These are phyloP conservation scores for Drosophila nikananu DNA, from an alignment of 1,140 invertebrate species.

Conservation along the genomic window DNA sequence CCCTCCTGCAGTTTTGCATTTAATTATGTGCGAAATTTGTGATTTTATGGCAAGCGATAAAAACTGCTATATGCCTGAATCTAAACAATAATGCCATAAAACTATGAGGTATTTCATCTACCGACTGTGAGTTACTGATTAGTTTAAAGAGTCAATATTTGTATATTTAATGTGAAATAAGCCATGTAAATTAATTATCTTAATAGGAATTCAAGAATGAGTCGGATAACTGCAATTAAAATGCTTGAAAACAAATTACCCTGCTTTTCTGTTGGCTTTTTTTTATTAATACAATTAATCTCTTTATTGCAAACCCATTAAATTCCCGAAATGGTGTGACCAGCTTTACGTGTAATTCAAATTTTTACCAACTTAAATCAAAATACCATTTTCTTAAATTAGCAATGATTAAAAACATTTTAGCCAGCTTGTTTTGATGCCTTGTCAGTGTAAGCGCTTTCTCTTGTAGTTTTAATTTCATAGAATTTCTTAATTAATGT, in stretches of 20 bases:
- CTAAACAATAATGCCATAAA: conserved; percentile 41
- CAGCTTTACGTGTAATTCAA: background rate
- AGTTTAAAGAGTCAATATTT: background rate
- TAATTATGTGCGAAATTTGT: conserved; percentile 78
- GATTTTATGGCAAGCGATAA: conserved; percentile 52
- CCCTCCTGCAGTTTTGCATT: conserved; percentile 45
- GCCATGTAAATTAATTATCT: no score
- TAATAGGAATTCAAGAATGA: no score
- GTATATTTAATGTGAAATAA: background rate
- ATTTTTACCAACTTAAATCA: background rate
- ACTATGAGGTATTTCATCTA: no score
- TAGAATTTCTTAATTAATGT: background rate
- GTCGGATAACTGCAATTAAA: no score
- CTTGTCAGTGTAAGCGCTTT: background rate
- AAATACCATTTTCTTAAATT: background rate
- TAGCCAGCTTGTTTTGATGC: background rate
- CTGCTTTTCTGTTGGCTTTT: no score
- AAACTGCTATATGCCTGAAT: conserved; percentile 17
- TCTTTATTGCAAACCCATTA: background rate
- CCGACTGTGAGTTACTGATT: background rate
- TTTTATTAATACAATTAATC: background rate
- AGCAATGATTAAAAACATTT: background rate
- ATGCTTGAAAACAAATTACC: no score
- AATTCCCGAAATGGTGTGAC: background rate
- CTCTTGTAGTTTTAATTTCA: background rate